A percentile compares a stretch with the other conserved stretches of the same genome.
Evolutionary conservation across 2,797 vertebrate genomes (phyloP).

Genomic region (Xenentodon cancila): DNA sequence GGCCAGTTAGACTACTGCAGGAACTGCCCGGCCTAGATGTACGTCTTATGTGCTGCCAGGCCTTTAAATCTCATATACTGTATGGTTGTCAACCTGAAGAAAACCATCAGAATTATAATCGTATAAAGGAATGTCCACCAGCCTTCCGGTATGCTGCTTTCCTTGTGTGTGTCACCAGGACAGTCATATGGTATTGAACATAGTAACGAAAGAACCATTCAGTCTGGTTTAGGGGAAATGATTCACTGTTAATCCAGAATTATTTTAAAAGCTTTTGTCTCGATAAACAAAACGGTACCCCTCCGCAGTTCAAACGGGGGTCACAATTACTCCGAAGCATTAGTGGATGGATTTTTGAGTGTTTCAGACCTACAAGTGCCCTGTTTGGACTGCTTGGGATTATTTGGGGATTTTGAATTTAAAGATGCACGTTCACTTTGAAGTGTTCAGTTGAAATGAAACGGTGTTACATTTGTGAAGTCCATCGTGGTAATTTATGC

Average conservation of each 20-base stretch:
- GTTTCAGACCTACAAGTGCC: constrained; percentile 6
- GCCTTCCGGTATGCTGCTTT: not conserved
- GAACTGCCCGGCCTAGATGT: constrained; percentile 10
- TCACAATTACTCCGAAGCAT: constrained; percentile 20
- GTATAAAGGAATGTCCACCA: not conserved
- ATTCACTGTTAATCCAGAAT: constrained; percentile 44
- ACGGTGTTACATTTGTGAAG: not conserved
- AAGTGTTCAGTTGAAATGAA: constrained; percentile 18
- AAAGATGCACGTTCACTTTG: constrained; percentile 5
- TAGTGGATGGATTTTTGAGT: constrained; percentile 13
- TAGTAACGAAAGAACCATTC: constrained; percentile 33
- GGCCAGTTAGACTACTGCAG: constrained; percentile 30
- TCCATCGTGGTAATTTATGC: too few species aligned
- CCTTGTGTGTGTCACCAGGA: constrained; percentile 18
- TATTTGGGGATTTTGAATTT: constrained; percentile 10
- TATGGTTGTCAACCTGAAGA: not conserved
- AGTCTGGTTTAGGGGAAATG: constrained; percentile 30
- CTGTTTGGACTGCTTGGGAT: constrained; percentile 26
- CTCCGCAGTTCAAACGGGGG: constrained; percentile 32
- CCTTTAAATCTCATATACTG: constrained; percentile 1
- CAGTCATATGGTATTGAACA: constrained; percentile 26
- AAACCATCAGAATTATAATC: not conserved
- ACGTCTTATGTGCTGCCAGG: constrained; percentile 2
- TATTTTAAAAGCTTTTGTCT: constrained; percentile 56
- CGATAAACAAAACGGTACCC: constrained; percentile 26